Evolutionary conservation across 2,797 vertebrate species (phyloP), one percentile per base, ranked within the genome.

Genomic region (Ammospiza maritima): DNA sequence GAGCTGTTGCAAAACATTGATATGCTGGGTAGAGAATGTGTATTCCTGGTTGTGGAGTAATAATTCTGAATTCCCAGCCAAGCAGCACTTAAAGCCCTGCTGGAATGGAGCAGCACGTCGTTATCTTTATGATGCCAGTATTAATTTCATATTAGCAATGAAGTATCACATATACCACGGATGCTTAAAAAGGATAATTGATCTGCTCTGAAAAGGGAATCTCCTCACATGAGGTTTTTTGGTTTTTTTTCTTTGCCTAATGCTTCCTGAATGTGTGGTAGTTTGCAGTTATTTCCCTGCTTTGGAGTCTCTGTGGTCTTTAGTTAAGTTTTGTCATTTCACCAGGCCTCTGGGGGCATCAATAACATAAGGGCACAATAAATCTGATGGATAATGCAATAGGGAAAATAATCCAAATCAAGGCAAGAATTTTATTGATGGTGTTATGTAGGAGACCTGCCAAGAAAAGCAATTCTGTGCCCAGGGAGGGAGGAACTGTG

Each of bases 61-160:
- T 76, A 32, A 57, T 88, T 84, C 66, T 54, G 80, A 47, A 84
- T 26, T 36, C 53, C 34, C 88, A 6, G 29, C 56, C 76, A 92
- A 86, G 51, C 62, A 67, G 51, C 76, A 64, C 73, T 89, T 88
- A 91, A 38, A 93, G 21, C 71, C 77, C 50, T 78, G 75, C 87
- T 89, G 81, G 78, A 94, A 84, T 18, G 60, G 48, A 84, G 66
- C 64, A 81, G 38, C 48, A 58, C 5, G 3, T 72, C 20, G 2
- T 78, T 88, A 76, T 34, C 23, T 93, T 94, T 91, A 75, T 50
- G 70, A 70, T 91, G 44, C 26, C 36, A 25, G 18, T 19, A 81
- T 91, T 86, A 91, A 75, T 69, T 93, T 73, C 51, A 15, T 88
- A 73, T 94, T 91, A 95, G 42, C 70, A 81, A 18, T 62, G 56